Percentiles rank a stretch among this genome's conserved stretches.
These are phyloP conservation scores for Microplitis deprimator DNA, from an alignment of 2,888 invertebrate genomes.

Conservation along the genomic window DNA sequence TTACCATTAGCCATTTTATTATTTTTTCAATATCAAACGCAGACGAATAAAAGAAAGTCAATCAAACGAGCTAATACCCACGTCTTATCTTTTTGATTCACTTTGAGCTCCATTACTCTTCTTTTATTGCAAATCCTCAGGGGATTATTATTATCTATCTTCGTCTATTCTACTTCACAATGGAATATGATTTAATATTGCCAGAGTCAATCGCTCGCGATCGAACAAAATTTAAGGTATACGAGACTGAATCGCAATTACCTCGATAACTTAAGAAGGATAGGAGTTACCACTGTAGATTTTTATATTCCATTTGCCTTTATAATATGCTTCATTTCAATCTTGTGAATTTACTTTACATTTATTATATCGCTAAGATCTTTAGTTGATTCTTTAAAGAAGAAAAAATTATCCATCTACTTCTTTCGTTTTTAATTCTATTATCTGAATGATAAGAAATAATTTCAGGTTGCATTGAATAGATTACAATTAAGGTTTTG, in stretches of 20 bases:
- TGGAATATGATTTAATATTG: conserved; percentile 64
- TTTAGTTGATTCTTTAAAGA: background rate
- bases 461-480: background rate
- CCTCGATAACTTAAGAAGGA: conserved; percentile 40
- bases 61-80: conserved; percentile 54
- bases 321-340: conserved; percentile 53
- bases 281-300: conserved; percentile 48
- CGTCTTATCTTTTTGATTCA: conserved; percentile 49
- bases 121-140: conserved; percentile 52
- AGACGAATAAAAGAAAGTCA: conserved; percentile 50
- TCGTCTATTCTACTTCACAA: conserved; percentile 55
- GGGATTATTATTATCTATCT: conserved; percentile 60
- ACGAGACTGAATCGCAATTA: conserved; percentile 50
- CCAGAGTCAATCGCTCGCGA: conserved; percentile 55
- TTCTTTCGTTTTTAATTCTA: background rate
- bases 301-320: conserved; percentile 59
- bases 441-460: background rate
- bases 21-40: background rate
- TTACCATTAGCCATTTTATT: background rate
- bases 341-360: conserved; percentile 37
- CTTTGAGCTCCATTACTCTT: conserved; percentile 51
- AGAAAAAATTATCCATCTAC: background rate
- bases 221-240: conserved; percentile 53
- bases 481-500: too few relatives aligned
- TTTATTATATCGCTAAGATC: background rate